Evolutionary conservation across 2,113 vertebrate species (phyloP), one percentile per base, ranked within the genome.

Genomic region (Xenopus borealis): DNA sequence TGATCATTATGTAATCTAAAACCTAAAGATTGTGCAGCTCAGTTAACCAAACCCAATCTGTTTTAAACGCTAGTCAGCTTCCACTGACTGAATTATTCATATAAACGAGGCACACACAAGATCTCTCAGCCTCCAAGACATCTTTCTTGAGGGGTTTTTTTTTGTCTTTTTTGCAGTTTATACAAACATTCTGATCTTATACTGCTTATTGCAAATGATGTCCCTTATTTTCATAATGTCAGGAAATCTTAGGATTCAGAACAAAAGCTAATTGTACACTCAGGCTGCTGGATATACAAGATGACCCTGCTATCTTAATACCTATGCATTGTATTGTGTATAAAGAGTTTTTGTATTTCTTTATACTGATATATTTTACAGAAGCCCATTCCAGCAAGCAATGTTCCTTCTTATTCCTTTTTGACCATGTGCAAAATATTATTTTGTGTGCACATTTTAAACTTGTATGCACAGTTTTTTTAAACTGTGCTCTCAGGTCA

Each of bases 31-130:
- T 64, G 62, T 64, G 20, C 47, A 18, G 67, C 50, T 70, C 61
- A 17, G 46, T 62, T 77, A 77, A 77, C 74, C 67, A 77, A 62
- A 77, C 64, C 67, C 59, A 57, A 64, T 33, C 74, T 77, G 59
- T 27, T 77, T 57, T 70, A 77, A 77, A 77, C 46, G 20, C 59
- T 18, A 77, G 74, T 77, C 74, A 70, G 66, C 67, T 77, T 70
- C 50, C 47, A 75, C 73, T 62, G 62, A 70, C 33, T 77, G 69
- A 77, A 77, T 77, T 77, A 77, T 77, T 77, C 74, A 77, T 77
- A 64, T 20, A 57, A 62, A 62, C 62, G 18, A 77, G 50, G 59
- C 62, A 64, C 46, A 33, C 61, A 45, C 47, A 46, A 70, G 66
- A 64, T 70, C 59, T 55, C 59, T 44, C 40, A 50, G 50, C 47